phyloP scores from a whole-genome alignment of 1,140 invertebrate species.

The Triops cancriformis region DNA sequence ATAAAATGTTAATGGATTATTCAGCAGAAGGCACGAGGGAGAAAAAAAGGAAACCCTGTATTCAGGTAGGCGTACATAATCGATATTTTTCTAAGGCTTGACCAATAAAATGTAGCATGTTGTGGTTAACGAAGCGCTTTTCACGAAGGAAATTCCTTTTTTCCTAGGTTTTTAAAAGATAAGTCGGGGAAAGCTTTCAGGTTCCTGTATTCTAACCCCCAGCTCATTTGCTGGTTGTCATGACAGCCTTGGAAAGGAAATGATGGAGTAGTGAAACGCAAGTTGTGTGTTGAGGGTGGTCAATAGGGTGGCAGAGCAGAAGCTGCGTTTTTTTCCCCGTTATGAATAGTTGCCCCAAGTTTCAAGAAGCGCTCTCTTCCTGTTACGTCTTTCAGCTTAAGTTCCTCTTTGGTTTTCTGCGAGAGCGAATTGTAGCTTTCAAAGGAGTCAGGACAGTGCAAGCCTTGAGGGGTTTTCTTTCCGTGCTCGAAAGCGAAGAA shows the following conservation, averaged over 20 bases:
- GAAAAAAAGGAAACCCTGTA: neutral
- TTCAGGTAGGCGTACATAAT: neutral
- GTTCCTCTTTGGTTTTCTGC: neutral
- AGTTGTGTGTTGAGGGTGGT: neutral
- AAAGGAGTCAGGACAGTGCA: neutral
- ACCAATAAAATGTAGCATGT: neutral
- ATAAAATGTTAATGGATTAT: neutral
- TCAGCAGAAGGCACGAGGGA: neutral
- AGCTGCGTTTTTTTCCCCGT: neutral
- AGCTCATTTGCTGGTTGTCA: constrained; percentile 7
- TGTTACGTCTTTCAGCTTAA: neutral
- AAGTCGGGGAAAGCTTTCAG: neutral
- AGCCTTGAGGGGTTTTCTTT: neutral
- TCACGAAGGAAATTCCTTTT: neutral
- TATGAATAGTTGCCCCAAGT: neutral
- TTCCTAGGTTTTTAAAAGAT: neutral
- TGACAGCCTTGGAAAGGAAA: neutral
- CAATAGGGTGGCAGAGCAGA: neutral
- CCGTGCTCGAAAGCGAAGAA: too few species aligned
- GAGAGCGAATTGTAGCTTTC: neutral
- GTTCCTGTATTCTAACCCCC: neutral
- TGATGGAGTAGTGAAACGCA: neutral
- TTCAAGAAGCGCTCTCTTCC: neutral
- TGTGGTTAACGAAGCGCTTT: neutral
- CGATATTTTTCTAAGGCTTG: neutral